Evolutionary conservation across 2,888 invertebrate genomes (phyloP), one percentile per base, ranked within the genome.

Genomic region (Agelastica alni): DNA sequence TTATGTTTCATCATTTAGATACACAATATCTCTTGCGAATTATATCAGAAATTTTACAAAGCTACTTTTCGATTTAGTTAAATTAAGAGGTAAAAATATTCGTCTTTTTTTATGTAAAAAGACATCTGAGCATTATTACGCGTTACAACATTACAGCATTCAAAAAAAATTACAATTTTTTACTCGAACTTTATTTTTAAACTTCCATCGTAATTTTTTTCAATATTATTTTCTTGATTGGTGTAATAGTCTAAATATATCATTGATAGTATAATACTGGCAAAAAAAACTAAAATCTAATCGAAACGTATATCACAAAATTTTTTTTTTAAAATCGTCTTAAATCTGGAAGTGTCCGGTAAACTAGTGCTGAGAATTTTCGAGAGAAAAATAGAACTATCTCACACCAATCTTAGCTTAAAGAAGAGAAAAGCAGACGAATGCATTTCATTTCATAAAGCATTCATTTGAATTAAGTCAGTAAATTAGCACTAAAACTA

Each of bases 21-120:
- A 84, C 84, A 85, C 85, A 85, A 83, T 83, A 83, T 83, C 75
- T 84, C 83, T 83, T 82, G 84, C 83, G 83, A 83, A 83, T 83
- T 70, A 75, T 71, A 71, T 71, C 81, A 82, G 82, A 83, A 83
- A 83, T 64, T 83, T 83, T 84, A 84, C 83, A 84, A 84, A 84
- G 84, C 84, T 83, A 83, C 81, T 81, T 69, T 66, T 68, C 70
- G 66, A 64, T 69, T 67, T 61, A 44, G 64, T 57, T 44, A 57
- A 60, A 60, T 56, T 43, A 58, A 65, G 64, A 66, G 64, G 67
- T 68, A 72, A 73, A 72, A 70, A 68, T 63, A 58, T 16, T 57
- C 56, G 57, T 64, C 58, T 56, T 56, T 62, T 61, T 7, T 10
- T 34, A 65, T 60, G 64, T 61, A 57, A 65, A 67, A 67, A 68